Evolutionary conservation across 2,797 vertebrate genomes (phyloP), one percentile per base, ranked within the genome.

Genomic region (Lithobates pipiens): DNA sequence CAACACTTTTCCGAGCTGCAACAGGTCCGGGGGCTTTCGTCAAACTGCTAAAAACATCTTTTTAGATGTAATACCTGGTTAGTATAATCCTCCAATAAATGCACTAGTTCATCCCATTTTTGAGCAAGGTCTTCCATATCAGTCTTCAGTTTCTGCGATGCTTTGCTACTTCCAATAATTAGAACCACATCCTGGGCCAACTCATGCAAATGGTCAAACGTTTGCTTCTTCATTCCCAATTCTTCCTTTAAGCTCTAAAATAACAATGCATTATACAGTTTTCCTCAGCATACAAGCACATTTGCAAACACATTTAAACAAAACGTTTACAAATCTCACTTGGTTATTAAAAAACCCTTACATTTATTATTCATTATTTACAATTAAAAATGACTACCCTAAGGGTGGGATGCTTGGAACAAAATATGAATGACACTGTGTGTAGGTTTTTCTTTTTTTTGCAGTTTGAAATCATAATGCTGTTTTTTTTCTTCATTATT

Each of bases 61-160:
- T 13, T 54, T 54, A 54, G 16, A 54, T 18, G 5, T 16, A 18
- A 54, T 91, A 99, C 98, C 97, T 98, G 96, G 82, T 97, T 97
- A 76, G 98, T 99, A 90, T 92, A 97, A 91, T 98, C 98, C 89
- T 99, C 98, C 69, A 99, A 93, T 88, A 93, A 97, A 93, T 99
- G 98, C 80, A 99, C 97, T 91, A 99, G 93, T 90, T 94, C 95
- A 92, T 99, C 97, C 98, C 98, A 99, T 86, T 96, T 92, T 91
- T 97, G 97, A n/a, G 97, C 95, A 83, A 99, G 90, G 32, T 97
- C 96, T 86, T 99, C 98, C 0, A 96, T 94, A 89, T 97, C 95
- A 0, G 86, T 89, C 83, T 95, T 95, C 1, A 99, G 97, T 91
- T 92, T 93, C 61, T 88, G 92, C 63, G 93, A 93, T 0, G 95